Evolutionary conservation across 1,140 invertebrate genomes (phyloP), one percentile per base, ranked within the genome.

Genomic region (Microvelia longipes): DNA sequence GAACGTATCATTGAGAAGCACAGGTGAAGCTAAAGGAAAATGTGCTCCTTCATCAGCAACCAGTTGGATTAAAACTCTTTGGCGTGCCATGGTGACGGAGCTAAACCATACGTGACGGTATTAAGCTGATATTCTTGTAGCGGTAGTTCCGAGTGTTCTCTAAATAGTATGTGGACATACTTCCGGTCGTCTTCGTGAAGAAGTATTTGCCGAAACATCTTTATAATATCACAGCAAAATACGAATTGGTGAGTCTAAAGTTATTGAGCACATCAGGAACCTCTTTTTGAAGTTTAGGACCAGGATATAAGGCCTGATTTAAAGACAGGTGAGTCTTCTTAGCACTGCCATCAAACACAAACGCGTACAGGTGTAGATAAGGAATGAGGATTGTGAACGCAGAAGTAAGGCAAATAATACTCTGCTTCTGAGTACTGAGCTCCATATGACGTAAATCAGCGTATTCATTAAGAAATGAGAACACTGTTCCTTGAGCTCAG

Each of bases 31-130:
- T n/a, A 50, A 2, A 29, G 74, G 73, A 74, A 73, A 73, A 2
- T 68, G 29, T 1, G 71, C 24, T 50, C 30, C 24, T 63, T 77
- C 73, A 67, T 78, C 77, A 2, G 70, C 30, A 1, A 76, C 79
- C 25, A 80, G 66, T 71, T 79, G 75, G 66, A 73, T 75, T 15
- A 81, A 64, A 2, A 73, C 74, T 68, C 72, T 70, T 30, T 75
- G 75, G 77, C 77, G 2, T 77, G 70, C 69, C 67, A 76, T 1
- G 77, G 74, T 11, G 75, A 74, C 2, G 76, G 68, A 71, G 75
- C 72, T 27, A 69, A 68, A 24, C 76, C 77, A 69, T 75, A 79
- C 5, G 77, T 78, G 5, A 50, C 35, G 35, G 35, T 50, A 19
- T 50, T 50, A 19, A 50, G 35, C 35, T 50, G 35, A 50, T 1